Evolutionary conservation across 2,113 vertebrate species (phyloP).

Genomic region (Tyto alba): DNA sequence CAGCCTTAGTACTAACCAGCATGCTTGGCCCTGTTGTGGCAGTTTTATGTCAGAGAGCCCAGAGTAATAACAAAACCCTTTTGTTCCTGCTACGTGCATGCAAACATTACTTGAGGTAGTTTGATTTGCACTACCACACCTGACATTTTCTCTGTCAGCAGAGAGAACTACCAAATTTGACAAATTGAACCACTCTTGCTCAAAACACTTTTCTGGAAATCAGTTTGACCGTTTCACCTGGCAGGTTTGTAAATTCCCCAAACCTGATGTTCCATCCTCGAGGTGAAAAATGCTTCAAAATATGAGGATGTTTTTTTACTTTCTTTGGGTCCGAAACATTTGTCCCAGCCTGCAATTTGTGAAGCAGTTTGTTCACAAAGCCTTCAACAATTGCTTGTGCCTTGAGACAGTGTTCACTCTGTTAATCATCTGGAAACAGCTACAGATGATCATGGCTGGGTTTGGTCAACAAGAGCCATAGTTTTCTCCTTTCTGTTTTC

Average conservation of each 20-base stretch:
- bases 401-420: not conserved
- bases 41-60: not conserved
- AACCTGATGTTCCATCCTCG: not conserved
- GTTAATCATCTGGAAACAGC: not conserved
- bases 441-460: not conserved
- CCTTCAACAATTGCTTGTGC: not conserved
- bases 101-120: not conserved
- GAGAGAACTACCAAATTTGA: constrained; percentile 26
- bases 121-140: constrained; percentile 3
- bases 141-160: constrained; percentile 43
- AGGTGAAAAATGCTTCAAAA: constrained; percentile 30
- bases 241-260: constrained; percentile 7
- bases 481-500: not conserved
- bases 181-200: constrained; percentile 8
- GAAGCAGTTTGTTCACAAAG: not conserved
- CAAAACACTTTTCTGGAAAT: constrained; percentile 39
- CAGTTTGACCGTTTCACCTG: not conserved
- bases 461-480: not conserved
- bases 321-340: not conserved
- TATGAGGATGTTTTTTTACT: constrained; percentile 13
- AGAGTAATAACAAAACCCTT: not conserved
- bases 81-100: constrained; percentile 2
- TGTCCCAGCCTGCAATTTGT: not conserved
- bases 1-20: not conserved
- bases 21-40: not conserved